These are phyloP conservation scores for Petroica traversi DNA, from an alignment of 2,113 vertebrate genomes.

Conservation along the genomic window DNA sequence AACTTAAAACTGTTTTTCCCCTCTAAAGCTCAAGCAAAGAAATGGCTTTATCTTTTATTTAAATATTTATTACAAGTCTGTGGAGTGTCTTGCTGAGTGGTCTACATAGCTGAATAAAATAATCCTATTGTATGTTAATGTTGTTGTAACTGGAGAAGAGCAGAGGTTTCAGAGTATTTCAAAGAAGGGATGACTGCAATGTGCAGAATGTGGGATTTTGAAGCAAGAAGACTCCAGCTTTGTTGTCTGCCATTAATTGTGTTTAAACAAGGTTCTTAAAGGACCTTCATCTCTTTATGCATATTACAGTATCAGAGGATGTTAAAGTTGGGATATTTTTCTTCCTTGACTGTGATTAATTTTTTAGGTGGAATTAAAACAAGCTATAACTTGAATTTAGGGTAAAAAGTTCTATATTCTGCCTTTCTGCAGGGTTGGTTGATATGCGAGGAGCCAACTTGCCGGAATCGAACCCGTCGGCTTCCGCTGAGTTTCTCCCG, in stretches of 20 bases:
- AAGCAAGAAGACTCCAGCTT: neutral
- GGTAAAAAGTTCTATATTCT: neutral
- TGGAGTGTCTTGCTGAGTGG: neutral
- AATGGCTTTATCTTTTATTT: neutral
- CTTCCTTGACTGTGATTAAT: neutral
- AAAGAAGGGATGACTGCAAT: neutral
- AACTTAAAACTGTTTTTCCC: neutral
- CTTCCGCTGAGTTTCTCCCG: slow-evolving; percentile 88
- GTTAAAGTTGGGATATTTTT: neutral
- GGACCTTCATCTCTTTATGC: neutral
- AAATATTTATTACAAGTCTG: neutral
- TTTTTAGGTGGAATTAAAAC: neutral
- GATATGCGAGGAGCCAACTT: slow-evolving; percentile 92
- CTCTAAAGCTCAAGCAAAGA: neutral
- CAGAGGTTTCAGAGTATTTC: neutral
- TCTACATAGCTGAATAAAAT: neutral
- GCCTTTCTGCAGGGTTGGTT: slow-evolving; percentile 85
- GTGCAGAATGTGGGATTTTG: neutral
- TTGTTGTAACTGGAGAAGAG: neutral
- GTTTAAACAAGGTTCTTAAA: neutral
- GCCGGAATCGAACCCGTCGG: slow-evolving; percentile 85
- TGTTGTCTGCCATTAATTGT: neutral
- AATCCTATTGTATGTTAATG: neutral
- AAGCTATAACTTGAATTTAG: neutral
- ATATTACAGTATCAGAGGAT: neutral